These are phyloP conservation scores for Aselliscus stoliczkanus DNA, from an alignment of 2,797 vertebrate genomes.

Conservation along the genomic window DNA sequence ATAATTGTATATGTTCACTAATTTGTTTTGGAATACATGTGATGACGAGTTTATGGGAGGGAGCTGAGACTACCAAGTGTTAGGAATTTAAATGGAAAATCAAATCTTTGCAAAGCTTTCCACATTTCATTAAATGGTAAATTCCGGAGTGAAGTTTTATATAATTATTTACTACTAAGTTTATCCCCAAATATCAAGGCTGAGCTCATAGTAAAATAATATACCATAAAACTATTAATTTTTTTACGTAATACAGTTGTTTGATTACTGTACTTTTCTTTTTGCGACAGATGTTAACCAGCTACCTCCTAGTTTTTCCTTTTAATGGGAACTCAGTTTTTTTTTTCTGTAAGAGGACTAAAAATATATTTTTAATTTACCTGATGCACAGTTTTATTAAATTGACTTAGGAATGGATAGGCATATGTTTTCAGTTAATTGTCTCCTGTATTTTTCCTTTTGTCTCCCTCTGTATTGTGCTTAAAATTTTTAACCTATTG, in stretches of 20 bases:
- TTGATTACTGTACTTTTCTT: neutral
- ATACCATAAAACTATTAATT: neutral
- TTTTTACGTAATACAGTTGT: neutral
- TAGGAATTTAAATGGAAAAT: neutral
- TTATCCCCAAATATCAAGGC: neutral
- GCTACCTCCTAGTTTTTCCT: neutral
- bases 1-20: neutral
- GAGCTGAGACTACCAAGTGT: neutral
- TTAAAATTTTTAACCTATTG: neutral
- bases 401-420: slow-evolving; percentile 25
- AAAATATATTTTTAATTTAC: neutral
- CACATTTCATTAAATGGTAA: neutral
- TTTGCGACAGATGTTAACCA: neutral
- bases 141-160: neutral
- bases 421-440: slow-evolving; percentile 31
- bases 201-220: neutral
- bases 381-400: slow-evolving; percentile 44
- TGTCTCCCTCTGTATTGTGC: neutral
- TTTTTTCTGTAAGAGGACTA: neutral
- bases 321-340: neutral
- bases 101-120: neutral
- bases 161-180: neutral
- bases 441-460: slow-evolving; percentile 12
- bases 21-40: neutral
- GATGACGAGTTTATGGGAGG: neutral